phyloP scores from a whole-genome alignment of 2,888 invertebrate genomes.

The Bugula neritina region DNA sequence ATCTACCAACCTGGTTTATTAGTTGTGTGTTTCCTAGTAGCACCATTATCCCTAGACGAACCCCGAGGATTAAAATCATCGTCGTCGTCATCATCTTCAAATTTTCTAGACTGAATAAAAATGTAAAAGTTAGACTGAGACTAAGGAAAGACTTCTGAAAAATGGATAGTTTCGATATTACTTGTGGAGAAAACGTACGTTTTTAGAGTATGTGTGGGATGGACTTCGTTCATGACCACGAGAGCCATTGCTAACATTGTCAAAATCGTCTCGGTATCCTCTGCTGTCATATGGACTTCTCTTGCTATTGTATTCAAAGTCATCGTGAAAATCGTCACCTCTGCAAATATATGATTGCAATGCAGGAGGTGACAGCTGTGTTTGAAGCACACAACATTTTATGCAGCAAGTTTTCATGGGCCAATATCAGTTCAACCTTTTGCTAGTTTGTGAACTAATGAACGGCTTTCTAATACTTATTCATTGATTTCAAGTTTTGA shows the following conservation, averaged over 20 bases:
- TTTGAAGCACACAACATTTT: too few relatives aligned
- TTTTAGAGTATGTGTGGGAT: conserved; percentile 4
- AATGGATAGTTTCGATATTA: too few relatives aligned
- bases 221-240: not conserved
- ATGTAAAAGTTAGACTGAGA: too few relatives aligned
- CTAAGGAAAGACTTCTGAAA: too few relatives aligned
- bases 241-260: conserved; percentile 1
- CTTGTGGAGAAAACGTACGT: not conserved
- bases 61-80: conserved; percentile 1
- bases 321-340: conserved; percentile 19
- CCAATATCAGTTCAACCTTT: too few relatives aligned
- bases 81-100: conserved; percentile 2
- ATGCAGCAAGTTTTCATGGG: too few relatives aligned
- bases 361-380: too few relatives aligned
- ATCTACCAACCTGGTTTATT: conserved; percentile 10
- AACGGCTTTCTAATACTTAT: too few relatives aligned
- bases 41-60: not conserved
- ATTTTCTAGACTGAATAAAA: conserved; percentile 2
- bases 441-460: too few relatives aligned
- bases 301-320: not conserved
- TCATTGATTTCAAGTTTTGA: too few relatives aligned
- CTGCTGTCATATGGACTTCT: not conserved
- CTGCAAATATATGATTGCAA: not conserved
- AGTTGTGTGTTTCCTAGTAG: not conserved
- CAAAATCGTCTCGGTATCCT: conserved; percentile 5